Evolutionary conservation across 2,888 invertebrate genomes (phyloP), one percentile per base, ranked within the genome.

Genomic region (Chorisops tibialis): DNA sequence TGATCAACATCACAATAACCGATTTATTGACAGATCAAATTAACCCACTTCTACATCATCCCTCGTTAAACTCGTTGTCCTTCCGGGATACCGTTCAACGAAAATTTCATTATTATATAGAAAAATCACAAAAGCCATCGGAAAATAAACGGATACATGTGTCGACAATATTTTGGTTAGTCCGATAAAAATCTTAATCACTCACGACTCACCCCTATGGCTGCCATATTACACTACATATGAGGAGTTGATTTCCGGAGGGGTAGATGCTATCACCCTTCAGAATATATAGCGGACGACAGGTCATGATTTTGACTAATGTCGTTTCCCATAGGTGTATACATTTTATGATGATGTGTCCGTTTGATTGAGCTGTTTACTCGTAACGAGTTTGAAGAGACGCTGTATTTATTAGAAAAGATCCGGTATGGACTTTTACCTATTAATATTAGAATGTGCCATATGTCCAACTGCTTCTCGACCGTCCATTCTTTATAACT

Each of bases 61-160:
- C 30, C 30, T 30, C 30, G 30, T 30, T 30, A 30, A 30, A 30
- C 30, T 9, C 30, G 30, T 30, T 30, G 30, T 30, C 30, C 30
- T 30, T 30, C 30, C 30, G 30, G n/a, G 30, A 30, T 30, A 7
- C 30, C 30, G 30, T 30, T 30, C 30, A 30, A 9, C 30, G 9
- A 30, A 56, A 56, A 43, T 43, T 30, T 56, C 30, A 11, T 56
- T 43, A 24, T 45, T 56, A 45, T 30, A n/a, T n/a, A n/a, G 14
- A 14, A 37, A 56, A 56, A 56, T 56, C 45, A 60, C 41, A 60
- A 60, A 60, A 21, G 60, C 50, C 24, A 50, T 50, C 50, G 38
- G 37, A 59, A 76, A 76, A 74, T 77, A 77, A 77, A 77, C 78
- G 77, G 75, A 76, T 77, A 76, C 77, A 77, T 77, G 78, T 77